Evolutionary conservation across 1,140 invertebrate genomes (phyloP).

Genomic region (Eumaeus atala): DNA sequence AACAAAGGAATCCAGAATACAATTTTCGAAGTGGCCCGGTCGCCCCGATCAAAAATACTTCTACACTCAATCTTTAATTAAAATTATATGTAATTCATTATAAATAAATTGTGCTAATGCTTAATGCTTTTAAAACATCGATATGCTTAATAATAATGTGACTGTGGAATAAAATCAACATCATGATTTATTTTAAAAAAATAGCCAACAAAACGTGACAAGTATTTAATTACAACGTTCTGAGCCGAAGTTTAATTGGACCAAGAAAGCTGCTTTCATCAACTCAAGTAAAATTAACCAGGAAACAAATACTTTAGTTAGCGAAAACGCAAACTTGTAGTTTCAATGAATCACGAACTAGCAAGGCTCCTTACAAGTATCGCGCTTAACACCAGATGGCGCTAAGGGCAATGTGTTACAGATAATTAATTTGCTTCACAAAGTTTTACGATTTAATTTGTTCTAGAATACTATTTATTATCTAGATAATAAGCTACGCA

Average conservation of each 20-base stretch:
- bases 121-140: too few species aligned
- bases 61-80: too few species aligned
- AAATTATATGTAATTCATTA: too few species aligned
- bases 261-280: constrained; percentile 8
- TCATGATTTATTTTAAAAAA: neutral
- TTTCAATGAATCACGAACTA: constrained; percentile 9
- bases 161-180: too few species aligned
- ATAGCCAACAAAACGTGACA: neutral
- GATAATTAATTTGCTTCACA: neutral
- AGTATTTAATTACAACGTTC: neutral
- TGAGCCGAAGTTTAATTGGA: neutral
- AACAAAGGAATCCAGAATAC: too few species aligned
- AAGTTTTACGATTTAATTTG: too few species aligned
- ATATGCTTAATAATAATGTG: too few species aligned
- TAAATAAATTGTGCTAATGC: too few species aligned
- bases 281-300: constrained; percentile 7
- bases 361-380: neutral
- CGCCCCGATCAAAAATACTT: too few species aligned
- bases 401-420: neutral
- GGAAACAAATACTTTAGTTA: constrained; percentile 5
- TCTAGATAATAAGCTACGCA: too few species aligned
- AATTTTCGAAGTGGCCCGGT: too few species aligned
- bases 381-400: neutral
- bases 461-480: too few species aligned
- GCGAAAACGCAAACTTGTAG: constrained; percentile 9